Percentiles rank a stretch among this genome's conserved stretches.
Evolutionary conservation across 1,140 invertebrate species (phyloP).

Genomic region (Apolygus lucorum): DNA sequence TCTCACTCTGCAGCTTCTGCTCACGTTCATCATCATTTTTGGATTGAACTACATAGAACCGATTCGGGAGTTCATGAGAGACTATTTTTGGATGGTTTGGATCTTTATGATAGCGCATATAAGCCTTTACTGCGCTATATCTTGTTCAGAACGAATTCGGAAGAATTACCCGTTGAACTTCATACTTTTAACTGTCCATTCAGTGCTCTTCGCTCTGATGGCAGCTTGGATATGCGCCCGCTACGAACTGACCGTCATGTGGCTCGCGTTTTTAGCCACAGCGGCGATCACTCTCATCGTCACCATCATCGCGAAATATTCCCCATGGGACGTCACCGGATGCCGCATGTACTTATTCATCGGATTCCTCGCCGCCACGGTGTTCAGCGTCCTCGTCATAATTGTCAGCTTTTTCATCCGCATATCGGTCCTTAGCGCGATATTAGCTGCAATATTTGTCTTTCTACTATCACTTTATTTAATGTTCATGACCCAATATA

Average conservation of each 20-base stretch:
- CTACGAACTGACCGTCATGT: not conserved
- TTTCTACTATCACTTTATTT: too few species aligned
- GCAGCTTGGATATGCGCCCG: not conserved
- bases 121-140: not conserved
- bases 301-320: not conserved
- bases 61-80: not conserved
- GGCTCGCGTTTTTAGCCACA: not conserved
- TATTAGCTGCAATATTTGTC: too few species aligned
- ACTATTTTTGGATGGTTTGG: not conserved
- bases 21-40: not conserved
- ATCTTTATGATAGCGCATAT: not conserved
- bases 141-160: not conserved
- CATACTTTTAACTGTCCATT: not conserved
- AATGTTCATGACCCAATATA: constrained; percentile 1
- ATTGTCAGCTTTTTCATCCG: not conserved
- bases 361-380: not conserved
- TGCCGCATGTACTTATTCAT: not conserved
- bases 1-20: not conserved
- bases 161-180: not conserved
- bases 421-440: not conserved
- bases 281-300: not conserved
- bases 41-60: not conserved
- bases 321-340: not conserved
- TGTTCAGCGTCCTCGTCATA: not conserved
- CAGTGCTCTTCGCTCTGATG: not conserved